Conservation (phyloP, 2,113 vertebrate genomes). For the Brevimyrus niger region DNA sequence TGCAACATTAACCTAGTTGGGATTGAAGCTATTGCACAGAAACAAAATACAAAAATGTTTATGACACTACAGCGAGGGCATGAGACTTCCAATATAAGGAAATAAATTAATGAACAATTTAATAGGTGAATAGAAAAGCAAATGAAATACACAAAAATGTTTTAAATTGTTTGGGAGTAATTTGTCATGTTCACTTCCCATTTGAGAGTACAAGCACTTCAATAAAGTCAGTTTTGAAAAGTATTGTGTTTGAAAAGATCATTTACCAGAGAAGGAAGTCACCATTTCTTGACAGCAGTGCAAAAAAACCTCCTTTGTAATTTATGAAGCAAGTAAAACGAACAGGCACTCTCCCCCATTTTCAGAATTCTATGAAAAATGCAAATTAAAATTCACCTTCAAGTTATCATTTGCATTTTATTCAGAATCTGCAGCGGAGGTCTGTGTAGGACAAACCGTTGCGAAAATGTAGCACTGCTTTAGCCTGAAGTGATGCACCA, state of each 20-base stretch:
- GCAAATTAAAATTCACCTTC: conserved; percentile 21
- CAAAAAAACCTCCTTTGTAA: not conserved
- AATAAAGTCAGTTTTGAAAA: not conserved
- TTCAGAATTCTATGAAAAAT: conserved; percentile 15
- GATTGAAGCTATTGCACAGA: not conserved
- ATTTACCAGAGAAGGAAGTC: not conserved
- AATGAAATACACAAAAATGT: not conserved
- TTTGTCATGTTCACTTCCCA: not conserved
- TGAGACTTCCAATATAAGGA: not conserved
- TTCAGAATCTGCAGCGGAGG: not conserved
- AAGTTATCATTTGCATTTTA: conserved; percentile 24
- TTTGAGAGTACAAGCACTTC: not conserved
- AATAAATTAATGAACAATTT: not conserved
- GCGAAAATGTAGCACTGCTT: not conserved
- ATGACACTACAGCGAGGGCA: not conserved
- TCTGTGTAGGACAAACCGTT: not conserved
- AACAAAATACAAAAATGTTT: not conserved
- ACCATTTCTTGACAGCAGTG: not conserved
- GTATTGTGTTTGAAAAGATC: not conserved
- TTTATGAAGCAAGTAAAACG: conserved; percentile 15
- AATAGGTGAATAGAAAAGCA: not conserved
- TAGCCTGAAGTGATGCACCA: not conserved
- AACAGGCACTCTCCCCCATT: not conserved
- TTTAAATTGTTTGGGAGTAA: not conserved
- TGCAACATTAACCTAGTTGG: not conserved